phyloP scores from a whole-genome alignment of 2,113 vertebrate species.

The Melanerpes formicivorus region DNA sequence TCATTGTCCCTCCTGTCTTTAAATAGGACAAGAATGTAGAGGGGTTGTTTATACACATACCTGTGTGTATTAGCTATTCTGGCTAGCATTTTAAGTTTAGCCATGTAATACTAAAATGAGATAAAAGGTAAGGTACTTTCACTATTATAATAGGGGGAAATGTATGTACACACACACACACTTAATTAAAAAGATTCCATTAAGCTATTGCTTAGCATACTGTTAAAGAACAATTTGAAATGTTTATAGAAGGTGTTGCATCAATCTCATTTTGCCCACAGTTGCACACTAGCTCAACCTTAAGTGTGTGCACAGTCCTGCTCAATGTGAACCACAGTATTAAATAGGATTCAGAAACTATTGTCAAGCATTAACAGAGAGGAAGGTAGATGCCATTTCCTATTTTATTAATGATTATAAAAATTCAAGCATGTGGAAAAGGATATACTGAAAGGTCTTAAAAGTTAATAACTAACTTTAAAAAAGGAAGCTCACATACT shows the following conservation, averaged over 20 bases:
- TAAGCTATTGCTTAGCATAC: not conserved
- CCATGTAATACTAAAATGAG: not conserved
- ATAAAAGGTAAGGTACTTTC: not conserved
- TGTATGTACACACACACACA: not conserved
- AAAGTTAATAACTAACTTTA: not conserved
- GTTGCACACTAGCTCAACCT: not conserved
- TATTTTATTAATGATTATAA: conserved; percentile 21
- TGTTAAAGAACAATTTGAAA: not conserved
- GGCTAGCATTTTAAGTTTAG: not conserved
- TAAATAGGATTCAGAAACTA: conserved; percentile 36
- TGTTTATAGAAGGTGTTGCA: not conserved
- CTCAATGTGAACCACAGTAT: not conserved
- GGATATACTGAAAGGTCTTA: not conserved
- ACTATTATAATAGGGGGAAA: not conserved
- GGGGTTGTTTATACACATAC: not conserved
- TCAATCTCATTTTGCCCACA: not conserved
- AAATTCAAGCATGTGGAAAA: not conserved
- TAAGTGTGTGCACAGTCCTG: not conserved
- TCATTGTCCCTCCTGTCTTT: not conserved
- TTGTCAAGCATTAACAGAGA: not conserved
- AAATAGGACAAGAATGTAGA: not conserved
- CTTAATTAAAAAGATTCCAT: not conserved
- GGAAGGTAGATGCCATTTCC: conserved; percentile 18
- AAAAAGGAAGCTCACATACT: not conserved
- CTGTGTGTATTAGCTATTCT: not conserved